A percentile compares a stretch with the other conserved stretches of the same genome.
phyloP scores from a whole-genome alignment of 1,140 invertebrate species.

The Plodia interpunctella region DNA sequence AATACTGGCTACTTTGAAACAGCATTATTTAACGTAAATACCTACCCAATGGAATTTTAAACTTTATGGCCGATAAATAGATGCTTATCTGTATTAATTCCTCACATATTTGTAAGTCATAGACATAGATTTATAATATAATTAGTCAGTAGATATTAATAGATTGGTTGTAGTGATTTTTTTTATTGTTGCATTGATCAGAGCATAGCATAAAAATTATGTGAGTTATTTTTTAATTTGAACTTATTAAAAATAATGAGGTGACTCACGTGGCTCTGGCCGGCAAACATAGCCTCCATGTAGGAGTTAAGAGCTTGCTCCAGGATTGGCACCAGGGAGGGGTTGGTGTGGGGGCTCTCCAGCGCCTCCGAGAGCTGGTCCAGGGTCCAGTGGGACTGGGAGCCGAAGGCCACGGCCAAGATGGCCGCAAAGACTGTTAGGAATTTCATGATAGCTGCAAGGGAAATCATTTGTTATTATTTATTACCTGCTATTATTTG shows the following conservation, averaged over 20 bases:
- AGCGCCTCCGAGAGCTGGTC: conserved; percentile 24
- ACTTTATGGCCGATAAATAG: too few relatives aligned
- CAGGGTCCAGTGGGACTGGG: conserved; percentile 33
- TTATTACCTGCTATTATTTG: not conserved
- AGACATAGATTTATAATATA: too few relatives aligned
- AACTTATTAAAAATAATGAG: not conserved
- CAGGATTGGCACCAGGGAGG: conserved; percentile 22
- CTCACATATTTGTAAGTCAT: too few relatives aligned
- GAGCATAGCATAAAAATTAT: too few relatives aligned
- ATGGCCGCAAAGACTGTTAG: conserved; percentile 43
- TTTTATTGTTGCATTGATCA: too few relatives aligned
- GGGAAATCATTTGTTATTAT: not conserved
- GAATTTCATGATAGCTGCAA: conserved; percentile 46
- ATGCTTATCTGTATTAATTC: too few relatives aligned
- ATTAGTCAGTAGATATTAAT: too few relatives aligned
- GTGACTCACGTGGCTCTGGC: conserved; percentile 12
- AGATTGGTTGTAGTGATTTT: too few relatives aligned
- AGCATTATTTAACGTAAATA: too few relatives aligned
- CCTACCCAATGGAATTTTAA: too few relatives aligned
- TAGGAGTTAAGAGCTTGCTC: conserved; percentile 25
- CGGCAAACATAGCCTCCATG: conserved; percentile 24
- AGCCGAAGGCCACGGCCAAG: conserved; percentile 32
- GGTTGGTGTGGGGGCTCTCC: conserved; percentile 17
- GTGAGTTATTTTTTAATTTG: too few relatives aligned
- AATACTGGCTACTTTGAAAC: too few relatives aligned